Evolutionary conservation across 2,888 invertebrate genomes (phyloP), one percentile per base, ranked within the genome.

Genomic region (Fissipunctia ypsillon): DNA sequence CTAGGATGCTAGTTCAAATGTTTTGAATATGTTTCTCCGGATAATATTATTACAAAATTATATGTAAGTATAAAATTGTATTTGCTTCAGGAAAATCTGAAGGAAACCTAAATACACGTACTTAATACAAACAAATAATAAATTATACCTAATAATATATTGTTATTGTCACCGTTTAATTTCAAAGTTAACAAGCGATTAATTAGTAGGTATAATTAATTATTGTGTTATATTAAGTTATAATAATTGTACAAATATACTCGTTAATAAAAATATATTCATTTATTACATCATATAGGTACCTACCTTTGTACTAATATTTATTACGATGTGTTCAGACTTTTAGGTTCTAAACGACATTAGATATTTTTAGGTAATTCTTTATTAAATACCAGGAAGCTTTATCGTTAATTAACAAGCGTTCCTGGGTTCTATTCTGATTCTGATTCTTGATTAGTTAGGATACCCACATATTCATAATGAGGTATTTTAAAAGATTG

Each of bases 51-150:
- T 63, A 31, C 14, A 28, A 63, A 43, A 57, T 41, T 19, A 28
- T 28, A 16, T 63, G 22, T 22, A 28, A 43, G 19, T 7, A 31
- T 22, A 41, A 43, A 7, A n/a, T 35, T 41, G 14, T 48, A 38
- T 67, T 54, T 52, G 81, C 70, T 81, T 61, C 56, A 76, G 70
- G 70, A 81, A 52, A 81, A 70, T 25, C 28, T 64, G 0, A 43
- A 63, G 43, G n/a, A 77, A 73, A 73, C 45, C 52, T 9, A 41
- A 38, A 74, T 35, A 61, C 3, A 5, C 0, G 1, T n/a, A 5
- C 0, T 0, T n/a, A 59, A 45, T 31, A n/a, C 7, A 22, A 35
- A 25, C 35, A 35, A n/a, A 10, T 16, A 54, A 54, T 56, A 22
- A 54, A 28, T 41, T 25, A 10, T 45, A 2, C 16, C n/a, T 28